A percentile compares a stretch with the other conserved stretches of the same genome.
These are phyloP conservation scores for Conus betulinus DNA, from an alignment of 1,140 invertebrate species.

Conservation along the genomic window DNA sequence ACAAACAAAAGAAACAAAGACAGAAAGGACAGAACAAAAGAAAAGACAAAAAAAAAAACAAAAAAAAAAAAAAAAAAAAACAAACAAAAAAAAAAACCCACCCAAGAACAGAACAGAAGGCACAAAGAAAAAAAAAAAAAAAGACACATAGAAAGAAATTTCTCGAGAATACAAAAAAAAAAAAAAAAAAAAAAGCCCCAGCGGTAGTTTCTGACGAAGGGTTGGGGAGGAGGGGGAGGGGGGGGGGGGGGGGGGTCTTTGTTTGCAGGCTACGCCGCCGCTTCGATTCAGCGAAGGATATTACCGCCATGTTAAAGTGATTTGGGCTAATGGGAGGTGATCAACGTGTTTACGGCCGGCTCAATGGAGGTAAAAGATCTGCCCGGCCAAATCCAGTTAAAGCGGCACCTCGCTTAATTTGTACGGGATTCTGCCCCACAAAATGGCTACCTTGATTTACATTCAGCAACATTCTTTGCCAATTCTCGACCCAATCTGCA, in stretches of 20 bases:
- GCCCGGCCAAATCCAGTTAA: not conserved
- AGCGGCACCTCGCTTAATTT: not conserved
- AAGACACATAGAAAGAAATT: not conserved
- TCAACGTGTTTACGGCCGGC: not conserved
- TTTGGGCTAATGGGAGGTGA: slow-evolving; percentile 5
- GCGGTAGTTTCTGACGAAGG: not conserved
- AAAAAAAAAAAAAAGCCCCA: not conserved
- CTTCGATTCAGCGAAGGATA: slow-evolving; percentile 3
- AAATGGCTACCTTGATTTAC: slow-evolving; percentile 16
- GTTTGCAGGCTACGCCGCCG: not conserved
- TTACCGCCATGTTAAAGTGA: not conserved
- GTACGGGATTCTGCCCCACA: not conserved
- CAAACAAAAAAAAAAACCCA: not conserved
- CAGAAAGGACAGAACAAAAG: too few species aligned
- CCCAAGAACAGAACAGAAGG: not conserved
- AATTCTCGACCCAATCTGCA: slow-evolving; percentile 8
- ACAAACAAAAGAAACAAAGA: too few species aligned
- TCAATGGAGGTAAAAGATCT: not conserved
- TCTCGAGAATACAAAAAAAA: not conserved
- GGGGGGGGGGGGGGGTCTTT: not conserved
- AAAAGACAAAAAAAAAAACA: not conserved
- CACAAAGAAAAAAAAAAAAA: not conserved
- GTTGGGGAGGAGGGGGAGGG: too few species aligned
- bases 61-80: not conserved
- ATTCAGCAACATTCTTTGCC: slow-evolving; percentile 15